phyloP scores from a whole-genome alignment of 2,888 invertebrate genomes.

The Phragmatobia fuliginosa region DNA sequence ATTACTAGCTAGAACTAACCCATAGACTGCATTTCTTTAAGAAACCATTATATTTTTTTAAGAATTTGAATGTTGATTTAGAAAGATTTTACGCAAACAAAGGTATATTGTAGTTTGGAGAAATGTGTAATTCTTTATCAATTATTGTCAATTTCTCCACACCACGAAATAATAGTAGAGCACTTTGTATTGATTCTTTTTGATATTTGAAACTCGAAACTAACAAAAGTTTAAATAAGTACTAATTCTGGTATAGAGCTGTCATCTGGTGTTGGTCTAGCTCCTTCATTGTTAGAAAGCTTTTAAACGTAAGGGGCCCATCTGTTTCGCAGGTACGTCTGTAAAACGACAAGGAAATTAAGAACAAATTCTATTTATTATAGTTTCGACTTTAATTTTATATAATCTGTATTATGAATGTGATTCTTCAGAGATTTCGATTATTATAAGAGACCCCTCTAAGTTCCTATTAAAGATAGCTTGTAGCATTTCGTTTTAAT shows the following conservation, averaged over 20 bases:
- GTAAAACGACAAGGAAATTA: conserved; percentile 74
- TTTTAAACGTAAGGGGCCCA: conserved; percentile 57
- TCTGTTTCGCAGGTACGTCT: conserved; percentile 82
- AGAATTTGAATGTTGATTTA: conserved; percentile 1
- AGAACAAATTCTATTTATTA: conserved; percentile 71
- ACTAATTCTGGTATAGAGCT: conserved; percentile 41
- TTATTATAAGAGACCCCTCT: conserved; percentile 65
- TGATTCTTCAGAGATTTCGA: conserved; percentile 70
- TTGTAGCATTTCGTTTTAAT: conserved; percentile 31
- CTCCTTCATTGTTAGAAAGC: conserved; percentile 40
- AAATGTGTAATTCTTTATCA: conserved; percentile 20
- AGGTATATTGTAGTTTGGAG: conserved; percentile 1
- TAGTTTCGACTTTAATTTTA: conserved; percentile 53
- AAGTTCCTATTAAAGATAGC: conserved; percentile 70
- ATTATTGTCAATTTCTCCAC: conserved; percentile 53
- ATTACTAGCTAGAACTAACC: conserved; percentile 10
- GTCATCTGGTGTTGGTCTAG: conserved; percentile 48
- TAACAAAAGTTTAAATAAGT: conserved; percentile 62
- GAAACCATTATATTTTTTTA: conserved; percentile 12
- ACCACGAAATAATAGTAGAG: conserved; percentile 40
- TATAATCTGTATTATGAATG: conserved; percentile 63
- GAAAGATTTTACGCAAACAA: neutral
- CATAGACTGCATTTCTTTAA: conserved; percentile 11
- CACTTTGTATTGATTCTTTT: conserved; percentile 52
- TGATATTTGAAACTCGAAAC: conserved; percentile 47